Evolutionary conservation across 2,797 vertebrate genomes (phyloP).

Genomic region (Anniella stebbinsi): DNA sequence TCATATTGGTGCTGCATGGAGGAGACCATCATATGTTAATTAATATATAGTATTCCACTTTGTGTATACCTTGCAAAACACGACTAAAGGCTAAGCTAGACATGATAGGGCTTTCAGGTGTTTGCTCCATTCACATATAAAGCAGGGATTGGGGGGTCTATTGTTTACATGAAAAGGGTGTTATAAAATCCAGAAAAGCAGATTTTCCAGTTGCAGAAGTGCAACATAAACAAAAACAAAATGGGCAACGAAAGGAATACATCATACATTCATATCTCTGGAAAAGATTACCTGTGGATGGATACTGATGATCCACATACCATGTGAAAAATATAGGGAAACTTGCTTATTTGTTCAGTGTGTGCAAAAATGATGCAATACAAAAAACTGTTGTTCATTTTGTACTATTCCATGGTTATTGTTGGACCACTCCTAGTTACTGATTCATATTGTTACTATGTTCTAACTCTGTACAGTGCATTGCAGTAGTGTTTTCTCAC

Average conservation of each 20-base stretch:
- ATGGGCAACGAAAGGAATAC: not conserved
- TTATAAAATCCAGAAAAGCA: not conserved
- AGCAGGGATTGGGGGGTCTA: no score
- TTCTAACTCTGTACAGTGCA: not conserved
- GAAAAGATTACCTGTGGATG: not conserved
- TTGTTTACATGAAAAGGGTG: not conserved
- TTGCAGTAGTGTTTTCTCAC: not conserved
- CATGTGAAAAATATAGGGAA: not conserved
- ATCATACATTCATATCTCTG: not conserved
- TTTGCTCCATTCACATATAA: constrained; percentile 3
- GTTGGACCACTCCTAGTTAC: not conserved
- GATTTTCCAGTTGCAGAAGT: not conserved
- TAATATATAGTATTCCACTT: not conserved
- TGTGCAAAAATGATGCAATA: not conserved
- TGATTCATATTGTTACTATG: not conserved
- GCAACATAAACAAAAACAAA: not conserved
- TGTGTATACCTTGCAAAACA: not conserved
- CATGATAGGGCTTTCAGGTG: not conserved
- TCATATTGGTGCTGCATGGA: constrained; percentile 89
- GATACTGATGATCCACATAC: not conserved
- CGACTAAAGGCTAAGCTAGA: not conserved
- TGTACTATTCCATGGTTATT: not conserved
- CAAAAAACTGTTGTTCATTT: not conserved
- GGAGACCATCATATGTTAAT: constrained; percentile 34
- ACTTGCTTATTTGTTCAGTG: not conserved